Conservation (phyloP, 35 echinoderm and acorn worm genomes). For the Heliocidaris erythrogramma region DNA sequence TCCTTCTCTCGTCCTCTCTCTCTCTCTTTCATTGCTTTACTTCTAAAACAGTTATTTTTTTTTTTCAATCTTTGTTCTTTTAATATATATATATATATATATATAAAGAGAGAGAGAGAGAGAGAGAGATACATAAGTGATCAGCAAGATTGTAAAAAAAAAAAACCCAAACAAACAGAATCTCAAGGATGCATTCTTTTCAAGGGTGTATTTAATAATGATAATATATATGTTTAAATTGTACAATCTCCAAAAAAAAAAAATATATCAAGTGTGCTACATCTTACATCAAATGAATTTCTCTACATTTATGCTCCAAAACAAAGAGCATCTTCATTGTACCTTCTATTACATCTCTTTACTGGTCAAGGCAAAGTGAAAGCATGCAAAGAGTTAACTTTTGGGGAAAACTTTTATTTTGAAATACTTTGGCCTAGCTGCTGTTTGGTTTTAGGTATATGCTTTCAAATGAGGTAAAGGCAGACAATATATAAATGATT, state of each 20-base stretch:
- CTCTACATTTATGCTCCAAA: not conserved
- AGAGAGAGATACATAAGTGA: no score
- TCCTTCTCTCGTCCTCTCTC: no score
- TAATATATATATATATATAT: no score
- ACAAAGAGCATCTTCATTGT: not conserved
- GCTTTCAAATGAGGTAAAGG: not conserved
- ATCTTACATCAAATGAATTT: not conserved
- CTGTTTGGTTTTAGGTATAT: not conserved
- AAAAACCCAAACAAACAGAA: not conserved
- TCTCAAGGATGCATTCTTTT: not conserved
- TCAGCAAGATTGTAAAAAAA: no score
- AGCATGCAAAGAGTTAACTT: not conserved
- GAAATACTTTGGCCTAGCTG: not conserved
- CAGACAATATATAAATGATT: not conserved
- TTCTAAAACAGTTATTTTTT: no score
- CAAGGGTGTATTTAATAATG: not conserved
- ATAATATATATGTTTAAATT: not conserved
- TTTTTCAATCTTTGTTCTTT: no score
- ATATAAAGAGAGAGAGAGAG: no score
- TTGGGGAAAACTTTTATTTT: not conserved
- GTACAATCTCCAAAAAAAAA: not conserved
- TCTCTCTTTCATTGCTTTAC: no score
- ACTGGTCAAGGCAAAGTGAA: not conserved
- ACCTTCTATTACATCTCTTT: not conserved
- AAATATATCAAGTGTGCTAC: not conserved